Conservation (phyloP, 2,113 vertebrate genomes). For the Saccopteryx leptura region DNA sequence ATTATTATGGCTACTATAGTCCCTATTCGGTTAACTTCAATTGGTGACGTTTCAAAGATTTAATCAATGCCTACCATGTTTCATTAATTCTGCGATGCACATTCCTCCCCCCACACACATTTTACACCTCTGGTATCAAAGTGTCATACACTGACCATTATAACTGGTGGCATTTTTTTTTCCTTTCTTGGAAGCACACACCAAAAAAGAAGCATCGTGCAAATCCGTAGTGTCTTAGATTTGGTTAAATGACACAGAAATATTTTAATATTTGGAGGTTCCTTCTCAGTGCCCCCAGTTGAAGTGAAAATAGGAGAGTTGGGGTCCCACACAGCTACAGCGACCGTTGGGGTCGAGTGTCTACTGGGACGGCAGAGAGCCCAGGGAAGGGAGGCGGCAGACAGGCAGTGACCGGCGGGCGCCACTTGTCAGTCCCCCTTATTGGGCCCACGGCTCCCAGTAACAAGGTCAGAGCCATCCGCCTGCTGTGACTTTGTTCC, state of each 20-base stretch:
- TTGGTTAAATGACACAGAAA: neutral
- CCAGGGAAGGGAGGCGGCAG: neutral
- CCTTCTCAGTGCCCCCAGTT: too few species aligned
- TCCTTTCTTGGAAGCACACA: neutral
- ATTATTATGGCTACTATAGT: neutral
- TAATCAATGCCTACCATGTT: neutral
- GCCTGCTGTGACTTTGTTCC: neutral
- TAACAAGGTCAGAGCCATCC: neutral
- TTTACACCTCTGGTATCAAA: neutral
- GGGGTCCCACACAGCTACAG: neutral
- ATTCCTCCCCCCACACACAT: neutral
- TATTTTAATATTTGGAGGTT: neutral
- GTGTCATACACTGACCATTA: too few species aligned
- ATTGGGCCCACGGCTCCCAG: neutral
- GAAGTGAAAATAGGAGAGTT: neutral
- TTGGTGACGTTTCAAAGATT: neutral
- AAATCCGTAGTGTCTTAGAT: neutral
- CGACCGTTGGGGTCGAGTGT: fast-evolving
- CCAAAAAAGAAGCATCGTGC: neutral
- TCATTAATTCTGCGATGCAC: neutral
- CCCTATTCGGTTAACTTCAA: neutral
- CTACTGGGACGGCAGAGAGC: neutral
- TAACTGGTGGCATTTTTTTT: neutral
- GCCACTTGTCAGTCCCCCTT: fast-evolving
- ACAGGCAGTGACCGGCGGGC: neutral